Evolutionary conservation across 2,888 invertebrate genomes (phyloP).

Genomic region (Chydorus sphaericus): DNA sequence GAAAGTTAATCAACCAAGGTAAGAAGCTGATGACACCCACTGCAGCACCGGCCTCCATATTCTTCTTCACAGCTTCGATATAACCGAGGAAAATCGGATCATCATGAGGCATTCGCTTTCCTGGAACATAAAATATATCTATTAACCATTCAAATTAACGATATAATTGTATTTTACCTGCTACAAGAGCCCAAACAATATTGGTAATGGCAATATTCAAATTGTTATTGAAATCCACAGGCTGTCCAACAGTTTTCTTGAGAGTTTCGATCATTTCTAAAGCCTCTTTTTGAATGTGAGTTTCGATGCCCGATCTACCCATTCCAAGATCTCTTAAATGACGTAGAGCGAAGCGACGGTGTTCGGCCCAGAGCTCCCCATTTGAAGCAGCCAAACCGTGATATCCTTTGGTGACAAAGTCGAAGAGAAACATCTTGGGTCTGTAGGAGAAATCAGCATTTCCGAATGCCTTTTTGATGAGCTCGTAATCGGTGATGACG

Average conservation of each 20-base stretch:
- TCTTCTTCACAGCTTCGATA: neutral
- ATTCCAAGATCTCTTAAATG: constrained; percentile 4
- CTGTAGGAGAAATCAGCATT: neutral
- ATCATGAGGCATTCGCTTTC: neutral
- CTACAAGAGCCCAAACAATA: constrained; percentile 4
- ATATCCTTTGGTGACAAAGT: neutral
- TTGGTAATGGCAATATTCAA: neutral
- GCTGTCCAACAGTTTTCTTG: neutral
- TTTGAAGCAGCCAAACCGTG: neutral
- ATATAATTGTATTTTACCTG: neutral
- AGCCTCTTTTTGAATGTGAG: neutral
- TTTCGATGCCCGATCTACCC: neutral
- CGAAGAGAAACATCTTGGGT: neutral
- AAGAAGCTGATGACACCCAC: neutral
- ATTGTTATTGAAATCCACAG: neutral
- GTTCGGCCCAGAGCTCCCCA: neutral
- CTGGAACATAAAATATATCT: too few species aligned
- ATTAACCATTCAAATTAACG: too few species aligned
- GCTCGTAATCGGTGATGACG: constrained; percentile 3
- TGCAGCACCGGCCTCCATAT: neutral
- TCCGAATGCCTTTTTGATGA: neutral
- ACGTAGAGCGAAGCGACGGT: neutral
- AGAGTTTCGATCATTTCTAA: neutral
- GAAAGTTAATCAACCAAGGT: neutral
- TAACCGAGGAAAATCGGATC: neutral